Base-by-base conservation (phyloP, 2,113 vertebrate species). In the Paratilapia polleni region DNA sequence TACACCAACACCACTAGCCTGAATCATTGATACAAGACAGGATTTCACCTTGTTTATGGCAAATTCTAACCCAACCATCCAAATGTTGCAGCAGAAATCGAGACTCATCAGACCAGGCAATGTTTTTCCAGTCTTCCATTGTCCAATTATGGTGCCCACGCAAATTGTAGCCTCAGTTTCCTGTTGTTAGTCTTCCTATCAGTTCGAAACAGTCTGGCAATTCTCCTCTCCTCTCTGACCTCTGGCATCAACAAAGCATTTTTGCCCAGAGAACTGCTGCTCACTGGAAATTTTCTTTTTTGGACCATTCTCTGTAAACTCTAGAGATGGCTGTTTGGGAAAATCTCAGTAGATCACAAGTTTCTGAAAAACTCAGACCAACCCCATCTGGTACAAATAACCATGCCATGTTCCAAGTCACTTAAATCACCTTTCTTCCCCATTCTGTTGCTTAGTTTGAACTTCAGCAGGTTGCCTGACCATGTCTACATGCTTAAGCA, bases 221-320 rank as follows among this genome's bases (percentile, higher is more conserved):
- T 61, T 61, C 31, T 0, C 2, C 59, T 31, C 28, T 61, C 31
- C 0, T 1, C 59, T 31, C 28, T 31, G 28, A 31, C 28, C 28
- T 61, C 17, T 61, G 19, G 8, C 8, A 19, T 61, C 26, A 31
- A 61, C 31, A 61, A 34, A 15, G 31, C 26, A 61, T 31, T 61
- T 61, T 61, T 15, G 19, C 26, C 28, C 15, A 19, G 26, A 60
- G 26, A 60, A 31, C 26, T 31, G 26, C 19, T 31, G 26, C 59
- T 61, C 14, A 17, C 47, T 49, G 47, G 47, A 49, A 17, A 17
- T 49, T 15, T 49, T 17, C 47, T 17, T 61, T 61, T 61, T 17
- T 61, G 14, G 60, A 34, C 28, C 19, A 61, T 34, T 61, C 60
- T 61, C 60, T 61, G 17, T 61, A 61, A 61, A 61, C 2, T 28